Percentiles rank a stretch among this genome's conserved stretches.
Conservation (phyloP, 2,797 vertebrate species). For the Fringilla coelebs region DNA sequence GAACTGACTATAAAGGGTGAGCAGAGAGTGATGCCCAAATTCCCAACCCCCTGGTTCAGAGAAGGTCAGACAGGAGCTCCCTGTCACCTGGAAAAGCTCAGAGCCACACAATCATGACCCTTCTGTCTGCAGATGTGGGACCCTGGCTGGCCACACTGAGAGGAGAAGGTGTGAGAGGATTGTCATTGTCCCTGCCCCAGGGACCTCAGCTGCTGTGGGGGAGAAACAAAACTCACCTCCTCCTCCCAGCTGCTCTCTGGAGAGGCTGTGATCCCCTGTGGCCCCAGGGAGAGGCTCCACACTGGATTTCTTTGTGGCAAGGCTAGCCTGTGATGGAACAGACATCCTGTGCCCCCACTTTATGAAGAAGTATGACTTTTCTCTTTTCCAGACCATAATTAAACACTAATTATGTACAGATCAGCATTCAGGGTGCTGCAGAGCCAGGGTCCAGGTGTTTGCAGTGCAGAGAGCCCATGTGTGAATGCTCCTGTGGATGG, state of each 20-base stretch:
- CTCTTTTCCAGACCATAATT: not conserved
- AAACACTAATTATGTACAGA: not conserved
- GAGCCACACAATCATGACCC: not conserved
- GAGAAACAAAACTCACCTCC: not conserved
- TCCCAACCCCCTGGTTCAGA: not conserved
- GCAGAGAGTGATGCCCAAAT: not conserved
- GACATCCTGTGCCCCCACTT: accelerated
- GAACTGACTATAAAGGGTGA: not conserved
- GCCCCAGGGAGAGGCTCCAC: not conserved
- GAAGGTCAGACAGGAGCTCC: not conserved
- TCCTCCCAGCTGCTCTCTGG: not conserved
- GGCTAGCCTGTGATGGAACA: not conserved
- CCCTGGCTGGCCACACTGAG: not conserved
- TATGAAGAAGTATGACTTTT: not conserved
- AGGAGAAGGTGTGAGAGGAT: not conserved
- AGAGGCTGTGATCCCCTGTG: not conserved
- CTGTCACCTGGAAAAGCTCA: not conserved
- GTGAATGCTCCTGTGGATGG: accelerated
- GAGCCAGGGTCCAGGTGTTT: not conserved
- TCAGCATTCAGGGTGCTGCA: not conserved
- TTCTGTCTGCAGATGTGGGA: not conserved
- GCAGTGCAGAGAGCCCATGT: not conserved
- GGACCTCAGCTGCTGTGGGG: not conserved
- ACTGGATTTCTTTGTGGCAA: not conserved
- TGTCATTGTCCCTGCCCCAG: not conserved